Base-by-base conservation (phyloP, 2,797 vertebrate species). In the Lagothrix lagotricha region DNA sequence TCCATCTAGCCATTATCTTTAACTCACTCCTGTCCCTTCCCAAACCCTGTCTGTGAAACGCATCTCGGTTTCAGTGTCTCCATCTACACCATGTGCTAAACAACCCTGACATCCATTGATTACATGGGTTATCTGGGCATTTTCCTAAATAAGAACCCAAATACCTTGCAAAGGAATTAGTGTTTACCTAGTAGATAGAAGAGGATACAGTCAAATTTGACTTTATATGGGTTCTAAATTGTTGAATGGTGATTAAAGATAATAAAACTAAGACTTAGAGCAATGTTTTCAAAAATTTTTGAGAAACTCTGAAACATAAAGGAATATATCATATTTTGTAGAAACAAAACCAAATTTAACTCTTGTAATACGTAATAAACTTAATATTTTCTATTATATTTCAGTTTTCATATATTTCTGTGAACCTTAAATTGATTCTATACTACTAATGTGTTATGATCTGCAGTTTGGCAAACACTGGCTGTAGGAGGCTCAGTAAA, bases 301-400 rank as follows among this genome's bases (percentile, higher is more conserved):
- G 19, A 90, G 28, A 84, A 90, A 84, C 4, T 76, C 0, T 84
- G 48, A 88, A 88, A 52, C 36, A 76, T 44, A 87, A 87, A 95
- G 2, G 13, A 67, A 44, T 41, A 39, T n/a, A 13, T 81, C 8
- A 30, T 33, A 57, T 58, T 13, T 2, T 17, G 0, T 46, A 85
- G 39, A 91, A 96, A 84, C 7, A 28, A 83, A 48, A 79, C 4
- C 73, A 17, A 90, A 79, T 33, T 81, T 96, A 80, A 76, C 50
- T 84, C 7, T 79, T 83, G 10, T 50, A 79, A 24, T 8, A 24
- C 39, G 15, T 17, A 8, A 33, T 36, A 9, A 58, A 50, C 2
- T 48, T 41, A 10, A 48, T 57, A 41, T 41, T 54, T 73, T 39
- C 1, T 48, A 84, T 81, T 36, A 0, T 44, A 30, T 52, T 70